phyloP scores from a whole-genome alignment of 2,888 invertebrate species.

The Petrophora chlorosata region DNA sequence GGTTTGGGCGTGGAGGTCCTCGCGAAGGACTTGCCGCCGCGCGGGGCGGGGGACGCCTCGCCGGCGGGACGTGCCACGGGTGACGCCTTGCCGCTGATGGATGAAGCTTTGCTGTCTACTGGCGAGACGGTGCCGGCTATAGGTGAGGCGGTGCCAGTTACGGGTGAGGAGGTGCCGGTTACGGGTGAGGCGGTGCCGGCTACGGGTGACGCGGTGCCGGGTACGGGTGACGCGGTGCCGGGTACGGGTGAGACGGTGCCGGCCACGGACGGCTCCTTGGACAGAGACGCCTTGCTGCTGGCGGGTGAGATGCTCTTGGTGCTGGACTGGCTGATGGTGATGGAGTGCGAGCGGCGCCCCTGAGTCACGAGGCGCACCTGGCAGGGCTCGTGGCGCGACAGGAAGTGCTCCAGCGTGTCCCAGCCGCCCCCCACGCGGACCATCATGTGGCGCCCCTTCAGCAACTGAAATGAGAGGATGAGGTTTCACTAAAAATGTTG shows the following conservation, averaged over 20 bases:
- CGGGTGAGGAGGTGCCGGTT: too few species aligned
- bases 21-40: conserved; percentile 55
- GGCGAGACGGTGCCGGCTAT: conserved; percentile 23
- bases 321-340: conserved; percentile 33
- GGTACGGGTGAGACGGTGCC: conserved; percentile 44
- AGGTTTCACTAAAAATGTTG: neutral
- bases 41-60: conserved; percentile 48
- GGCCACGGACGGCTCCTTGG: conserved; percentile 46
- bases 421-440: conserved; percentile 97
- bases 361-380: conserved; percentile 86
- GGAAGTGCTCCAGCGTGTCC: conserved; percentile 96
- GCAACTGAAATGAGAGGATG: conserved; percentile 82
- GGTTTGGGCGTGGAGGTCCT: conserved; percentile 63
- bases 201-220: too few species aligned
- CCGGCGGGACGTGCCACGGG: conserved; percentile 51
- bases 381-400: conserved; percentile 94
- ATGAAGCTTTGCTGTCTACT: conserved; percentile 40
- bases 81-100: conserved; percentile 52
- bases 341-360: conserved; percentile 49
- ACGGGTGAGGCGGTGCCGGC: conserved; percentile 53
- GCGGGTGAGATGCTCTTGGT: conserved; percentile 43
- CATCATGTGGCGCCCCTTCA: conserved; percentile 97
- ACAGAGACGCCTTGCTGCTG: conserved; percentile 39
- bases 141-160: conserved; percentile 52
- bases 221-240: conserved; percentile 32